Percentiles rank a stretch among this genome's conserved stretches.
These are phyloP conservation scores for Carcina quercana DNA, from an alignment of 2,888 invertebrate species.

Conservation along the genomic window DNA sequence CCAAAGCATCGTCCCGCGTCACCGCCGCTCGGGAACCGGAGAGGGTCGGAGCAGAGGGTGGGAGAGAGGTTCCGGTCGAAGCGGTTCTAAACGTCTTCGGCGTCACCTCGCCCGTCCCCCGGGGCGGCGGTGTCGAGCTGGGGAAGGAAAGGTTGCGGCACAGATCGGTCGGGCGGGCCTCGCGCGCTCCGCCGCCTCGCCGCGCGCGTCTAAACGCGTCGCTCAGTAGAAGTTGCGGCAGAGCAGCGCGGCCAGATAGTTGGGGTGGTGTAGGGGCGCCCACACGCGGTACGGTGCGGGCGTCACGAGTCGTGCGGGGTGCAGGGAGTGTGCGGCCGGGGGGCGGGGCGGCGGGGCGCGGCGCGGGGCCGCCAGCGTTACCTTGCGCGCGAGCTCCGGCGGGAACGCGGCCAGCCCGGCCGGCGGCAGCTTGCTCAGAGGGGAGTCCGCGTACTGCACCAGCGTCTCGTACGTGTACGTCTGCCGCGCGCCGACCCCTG, in stretches of 20 bases:
- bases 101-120: slow-evolving; percentile 20
- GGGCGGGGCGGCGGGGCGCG: slow-evolving; percentile 24
- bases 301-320: slow-evolving; percentile 29
- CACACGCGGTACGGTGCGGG: slow-evolving; percentile 31
- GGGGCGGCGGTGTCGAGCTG: slow-evolving; percentile 21
- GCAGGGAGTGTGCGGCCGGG: slow-evolving; percentile 18
- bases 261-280: slow-evolving; percentile 52
- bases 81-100: slow-evolving; percentile 19
- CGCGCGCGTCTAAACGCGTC: slow-evolving; percentile 5
- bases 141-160: slow-evolving; percentile 25
- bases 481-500: slow-evolving; percentile 52
- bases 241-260: slow-evolving; percentile 62
- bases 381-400: slow-evolving; percentile 69
- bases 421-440: slow-evolving; percentile 71
- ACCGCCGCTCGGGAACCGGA: slow-evolving; percentile 11
- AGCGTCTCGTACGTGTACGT: slow-evolving; percentile 70
- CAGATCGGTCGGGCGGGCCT: slow-evolving; percentile 15
- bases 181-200: slow-evolving; percentile 12
- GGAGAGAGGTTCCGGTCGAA: slow-evolving; percentile 20
- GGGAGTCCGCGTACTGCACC: slow-evolving; percentile 71
- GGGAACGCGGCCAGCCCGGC: slow-evolving; percentile 62
- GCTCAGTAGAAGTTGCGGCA: slow-evolving; percentile 63
- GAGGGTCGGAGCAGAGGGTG: slow-evolving; percentile 14
- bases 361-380: slow-evolving; percentile 41
- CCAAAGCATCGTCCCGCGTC: slow-evolving; percentile 11